Evolutionary conservation across 2,888 invertebrate genomes (phyloP).

Genomic region (Orthosia cruda): DNA sequence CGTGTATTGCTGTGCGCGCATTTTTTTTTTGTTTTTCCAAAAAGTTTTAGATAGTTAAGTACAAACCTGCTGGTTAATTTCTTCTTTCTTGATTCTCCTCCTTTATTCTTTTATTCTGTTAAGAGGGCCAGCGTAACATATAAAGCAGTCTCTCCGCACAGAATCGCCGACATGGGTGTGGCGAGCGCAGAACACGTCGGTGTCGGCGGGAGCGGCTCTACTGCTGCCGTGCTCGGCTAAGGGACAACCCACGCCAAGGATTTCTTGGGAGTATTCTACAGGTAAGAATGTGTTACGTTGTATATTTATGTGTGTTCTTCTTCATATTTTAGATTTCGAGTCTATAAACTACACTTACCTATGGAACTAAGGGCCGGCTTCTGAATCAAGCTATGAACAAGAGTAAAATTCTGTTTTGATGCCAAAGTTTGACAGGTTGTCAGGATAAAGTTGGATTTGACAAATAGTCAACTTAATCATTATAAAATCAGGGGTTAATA

Average conservation of each 20-base stretch:
- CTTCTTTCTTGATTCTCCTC: not conserved
- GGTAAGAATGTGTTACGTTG: constrained; percentile 82
- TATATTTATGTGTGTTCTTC: not conserved
- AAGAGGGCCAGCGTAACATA: constrained; percentile 83
- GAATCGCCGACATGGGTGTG: constrained; percentile 95
- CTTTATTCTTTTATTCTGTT: constrained; percentile 47
- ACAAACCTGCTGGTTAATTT: not conserved
- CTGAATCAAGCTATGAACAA: no score
- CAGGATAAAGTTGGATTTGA: no score
- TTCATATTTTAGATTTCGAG: no score
- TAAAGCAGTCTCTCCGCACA: constrained; percentile 90
- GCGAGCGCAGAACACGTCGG: constrained; percentile 95
- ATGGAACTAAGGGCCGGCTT: no score
- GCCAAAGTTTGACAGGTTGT: no score
- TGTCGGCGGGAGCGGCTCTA: constrained; percentile 94
- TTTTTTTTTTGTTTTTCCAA: not conserved
- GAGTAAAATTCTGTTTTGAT: no score
- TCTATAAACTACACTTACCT: not conserved
- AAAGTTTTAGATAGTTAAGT: not conserved
- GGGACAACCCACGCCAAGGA: constrained; percentile 95
- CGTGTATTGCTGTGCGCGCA: no score
- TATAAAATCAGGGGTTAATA: no score
- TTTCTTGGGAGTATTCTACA: constrained; percentile 94
- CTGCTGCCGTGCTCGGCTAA: constrained; percentile 95
- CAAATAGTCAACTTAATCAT: no score